A percentile compares a stretch with the other conserved stretches of the same genome.
Evolutionary conservation across 2,888 invertebrate species (phyloP).

Genomic region (Alcis repandata): DNA sequence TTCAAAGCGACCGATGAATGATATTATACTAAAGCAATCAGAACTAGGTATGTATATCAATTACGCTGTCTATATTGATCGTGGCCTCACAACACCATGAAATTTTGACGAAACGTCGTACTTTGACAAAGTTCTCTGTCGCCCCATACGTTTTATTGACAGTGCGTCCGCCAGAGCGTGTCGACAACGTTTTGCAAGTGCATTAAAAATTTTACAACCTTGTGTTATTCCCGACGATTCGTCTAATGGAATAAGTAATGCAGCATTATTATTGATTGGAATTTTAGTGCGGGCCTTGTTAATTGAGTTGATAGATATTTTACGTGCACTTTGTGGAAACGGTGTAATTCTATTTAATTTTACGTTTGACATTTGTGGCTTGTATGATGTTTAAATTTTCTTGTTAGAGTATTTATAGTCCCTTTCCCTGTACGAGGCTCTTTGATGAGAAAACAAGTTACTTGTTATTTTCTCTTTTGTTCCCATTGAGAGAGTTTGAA

Average conservation of each 20-base stretch:
- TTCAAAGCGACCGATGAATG: too few species aligned
- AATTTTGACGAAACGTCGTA: slow-evolving; percentile 18
- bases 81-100: neutral
- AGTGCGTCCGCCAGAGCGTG: slow-evolving; percentile 48
- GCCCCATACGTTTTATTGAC: neutral
- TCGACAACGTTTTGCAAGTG: slow-evolving; percentile 45
- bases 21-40: too few species aligned
- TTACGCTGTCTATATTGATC: neutral
- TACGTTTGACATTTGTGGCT: too few species aligned
- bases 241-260: slow-evolving; percentile 35
- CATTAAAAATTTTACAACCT: slow-evolving; percentile 45
- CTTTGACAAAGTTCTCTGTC: slow-evolving; percentile 18
- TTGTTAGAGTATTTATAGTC: too few species aligned
- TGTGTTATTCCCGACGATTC: slow-evolving; percentile 36
- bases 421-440: too few species aligned
- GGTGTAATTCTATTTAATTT: too few species aligned
- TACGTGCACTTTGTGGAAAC: slow-evolving; percentile 7
- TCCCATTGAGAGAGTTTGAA: too few species aligned
- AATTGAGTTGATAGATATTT: slow-evolving; percentile 25
- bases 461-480: too few species aligned
- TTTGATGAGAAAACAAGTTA: too few species aligned
- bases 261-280: slow-evolving; percentile 29
- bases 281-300: slow-evolving; percentile 26
- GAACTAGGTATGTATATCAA: too few species aligned
- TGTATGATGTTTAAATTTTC: neutral